A percentile compares a stretch with the other conserved stretches of the same genome.
phyloP scores from a whole-genome alignment of 2,888 invertebrate genomes.

The Melanophora roralis region DNA sequence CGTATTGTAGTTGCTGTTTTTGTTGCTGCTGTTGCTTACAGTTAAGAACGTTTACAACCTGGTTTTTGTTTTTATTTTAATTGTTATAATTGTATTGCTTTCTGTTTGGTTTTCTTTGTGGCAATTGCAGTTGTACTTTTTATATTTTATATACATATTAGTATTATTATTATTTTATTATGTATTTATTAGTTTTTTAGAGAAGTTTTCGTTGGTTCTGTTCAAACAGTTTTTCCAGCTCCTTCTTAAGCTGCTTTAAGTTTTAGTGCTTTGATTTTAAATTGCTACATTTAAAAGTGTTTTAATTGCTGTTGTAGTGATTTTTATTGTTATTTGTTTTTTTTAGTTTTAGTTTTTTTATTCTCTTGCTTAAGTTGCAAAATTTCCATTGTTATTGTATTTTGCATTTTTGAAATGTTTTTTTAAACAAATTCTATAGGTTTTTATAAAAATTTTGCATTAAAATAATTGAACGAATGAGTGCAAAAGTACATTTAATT shows the following conservation, averaged over 20 bases:
- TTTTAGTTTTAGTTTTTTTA: slow-evolving; percentile 32
- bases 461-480: neutral
- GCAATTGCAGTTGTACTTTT: slow-evolving; percentile 51
- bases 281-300: slow-evolving; percentile 61
- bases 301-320: slow-evolving; percentile 30
- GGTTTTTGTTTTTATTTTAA: slow-evolving; percentile 7
- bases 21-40: too few species aligned
- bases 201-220: slow-evolving; percentile 20
- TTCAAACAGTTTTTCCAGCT: slow-evolving; percentile 41
- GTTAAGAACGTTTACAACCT: slow-evolving; percentile 27
- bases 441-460: too few species aligned
- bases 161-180: slow-evolving; percentile 1
- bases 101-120: slow-evolving; percentile 60
- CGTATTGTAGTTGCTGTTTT: slow-evolving; percentile 23
- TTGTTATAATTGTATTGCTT: too few species aligned
- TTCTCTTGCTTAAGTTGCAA: slow-evolving; percentile 20
- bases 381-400: neutral
- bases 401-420: neutral
- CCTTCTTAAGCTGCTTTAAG: slow-evolving; percentile 63
- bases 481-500: too few species aligned
- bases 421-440: slow-evolving; percentile 33
- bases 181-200: neutral
- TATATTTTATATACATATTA: slow-evolving; percentile 17
- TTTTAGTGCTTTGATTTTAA: slow-evolving; percentile 67
- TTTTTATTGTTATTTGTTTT: slow-evolving; percentile 15